A percentile compares a stretch with the other conserved stretches of the same genome.
These are phyloP conservation scores for Volucella bombylans DNA, from an alignment of 2,888 invertebrate genomes.

Conservation along the genomic window DNA sequence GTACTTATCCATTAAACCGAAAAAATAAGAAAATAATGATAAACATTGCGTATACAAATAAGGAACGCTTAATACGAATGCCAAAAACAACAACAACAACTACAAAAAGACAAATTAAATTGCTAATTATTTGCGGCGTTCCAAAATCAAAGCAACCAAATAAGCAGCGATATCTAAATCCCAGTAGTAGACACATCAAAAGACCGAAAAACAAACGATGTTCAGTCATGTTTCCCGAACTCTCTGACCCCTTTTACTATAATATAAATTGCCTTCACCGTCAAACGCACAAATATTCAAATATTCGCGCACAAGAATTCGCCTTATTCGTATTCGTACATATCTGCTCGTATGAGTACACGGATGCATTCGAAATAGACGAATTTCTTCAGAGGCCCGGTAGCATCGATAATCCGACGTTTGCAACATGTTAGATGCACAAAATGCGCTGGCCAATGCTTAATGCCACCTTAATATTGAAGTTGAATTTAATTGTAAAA, in stretches of 20 bases:
- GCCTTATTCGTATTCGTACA: no score
- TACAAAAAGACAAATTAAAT: constrained; percentile 55
- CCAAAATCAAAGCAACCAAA: constrained; percentile 38
- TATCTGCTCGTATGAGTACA: no score
- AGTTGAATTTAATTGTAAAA: constrained; percentile 67
- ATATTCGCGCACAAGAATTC: no score
- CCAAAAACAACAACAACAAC: not conserved
- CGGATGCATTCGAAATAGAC: no score
- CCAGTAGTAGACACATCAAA: constrained; percentile 12
- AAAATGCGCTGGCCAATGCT: constrained; percentile 41
- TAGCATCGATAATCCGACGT: not conserved
- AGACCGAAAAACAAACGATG: constrained; percentile 13
- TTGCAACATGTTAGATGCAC: constrained; percentile 42
- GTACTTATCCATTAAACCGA: constrained; percentile 17
- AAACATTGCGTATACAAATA: constrained; percentile 12
- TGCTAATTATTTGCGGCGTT: constrained; percentile 58
- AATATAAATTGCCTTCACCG: not conserved
- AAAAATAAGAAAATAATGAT: no score
- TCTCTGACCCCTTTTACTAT: not conserved
- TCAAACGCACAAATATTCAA: no score
- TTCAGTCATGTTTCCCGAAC: no score
- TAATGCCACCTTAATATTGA: constrained; percentile 37
- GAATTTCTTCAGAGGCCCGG: no score
- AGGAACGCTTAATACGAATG: not conserved
- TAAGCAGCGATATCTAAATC: constrained; percentile 1